Evolutionary conservation across 2,797 vertebrate genomes (phyloP).

Genomic region (Gastrophryne carolinensis): DNA sequence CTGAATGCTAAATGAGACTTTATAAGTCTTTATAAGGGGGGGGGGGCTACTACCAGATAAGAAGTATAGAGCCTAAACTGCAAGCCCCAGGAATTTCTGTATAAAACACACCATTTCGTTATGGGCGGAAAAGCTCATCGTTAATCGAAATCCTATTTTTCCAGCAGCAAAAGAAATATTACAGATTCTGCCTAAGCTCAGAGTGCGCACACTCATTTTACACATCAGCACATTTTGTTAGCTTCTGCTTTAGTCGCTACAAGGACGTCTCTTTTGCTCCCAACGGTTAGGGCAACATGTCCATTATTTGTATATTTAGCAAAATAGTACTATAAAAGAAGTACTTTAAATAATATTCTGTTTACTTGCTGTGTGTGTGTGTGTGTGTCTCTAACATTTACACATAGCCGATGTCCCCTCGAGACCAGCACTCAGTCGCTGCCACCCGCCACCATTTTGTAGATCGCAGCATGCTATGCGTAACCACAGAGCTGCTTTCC

Average conservation of each 20-base stretch:
- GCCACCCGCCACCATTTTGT: neutral
- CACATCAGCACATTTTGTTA: neutral
- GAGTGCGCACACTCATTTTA: neutral
- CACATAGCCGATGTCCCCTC: neutral
- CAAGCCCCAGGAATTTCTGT: neutral
- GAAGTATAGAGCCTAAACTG: constrained; percentile 47
- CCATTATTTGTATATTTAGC: neutral
- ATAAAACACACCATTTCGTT: neutral
- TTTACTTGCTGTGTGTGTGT: too few species aligned
- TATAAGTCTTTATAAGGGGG: neutral
- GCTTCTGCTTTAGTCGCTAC: neutral
- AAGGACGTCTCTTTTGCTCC: neutral
- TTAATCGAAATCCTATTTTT: neutral
- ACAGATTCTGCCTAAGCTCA: neutral
- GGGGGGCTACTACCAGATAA: constrained; percentile 50
- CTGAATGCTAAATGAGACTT: constrained; percentile 58
- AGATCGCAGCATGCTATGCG: neutral
- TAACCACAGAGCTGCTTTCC: too few species aligned
- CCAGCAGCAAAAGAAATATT: neutral
- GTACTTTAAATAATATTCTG: too few species aligned
- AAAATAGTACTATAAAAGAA: too few species aligned
- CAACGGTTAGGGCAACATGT: neutral
- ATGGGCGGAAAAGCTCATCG: neutral
- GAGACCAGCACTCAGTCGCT: neutral
- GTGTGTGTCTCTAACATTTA: neutral